Conservation (phyloP, 2,797 vertebrate genomes). For the Cynopterus sphinx region DNA sequence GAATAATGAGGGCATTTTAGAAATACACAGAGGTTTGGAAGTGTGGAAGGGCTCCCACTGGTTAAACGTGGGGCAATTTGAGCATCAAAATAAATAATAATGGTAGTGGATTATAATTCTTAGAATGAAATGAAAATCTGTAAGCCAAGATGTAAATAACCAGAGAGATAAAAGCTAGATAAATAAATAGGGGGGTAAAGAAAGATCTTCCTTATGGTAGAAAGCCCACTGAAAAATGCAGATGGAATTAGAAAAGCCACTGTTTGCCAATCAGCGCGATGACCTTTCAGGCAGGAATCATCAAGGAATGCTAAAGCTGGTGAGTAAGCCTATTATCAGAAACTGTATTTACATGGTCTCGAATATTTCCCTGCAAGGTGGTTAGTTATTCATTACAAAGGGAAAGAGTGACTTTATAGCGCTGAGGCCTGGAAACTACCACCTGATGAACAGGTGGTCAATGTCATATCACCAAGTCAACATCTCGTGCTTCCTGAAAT, state of each 20-base stretch:
- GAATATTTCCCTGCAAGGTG: background rate
- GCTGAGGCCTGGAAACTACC: background rate
- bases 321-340: background rate
- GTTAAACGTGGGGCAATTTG: background rate
- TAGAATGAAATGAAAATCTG: background rate
- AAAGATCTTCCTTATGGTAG: background rate
- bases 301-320: background rate
- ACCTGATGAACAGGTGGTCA: background rate
- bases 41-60: background rate
- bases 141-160: background rate
- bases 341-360: background rate
- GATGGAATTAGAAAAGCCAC: background rate
- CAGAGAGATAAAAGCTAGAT: background rate
- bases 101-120: background rate
- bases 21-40: background rate
- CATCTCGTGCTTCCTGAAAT: background rate
- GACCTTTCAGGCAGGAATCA: background rate
- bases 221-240: background rate
- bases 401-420: background rate
- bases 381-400: background rate
- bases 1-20: background rate
- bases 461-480: rapidly evolving
- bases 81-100: background rate
- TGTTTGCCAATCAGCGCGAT: background rate
- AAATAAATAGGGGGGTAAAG: background rate